Evolutionary conservation across 2,888 invertebrate genomes (phyloP).

Genomic region (Aethes cnicana): DNA sequence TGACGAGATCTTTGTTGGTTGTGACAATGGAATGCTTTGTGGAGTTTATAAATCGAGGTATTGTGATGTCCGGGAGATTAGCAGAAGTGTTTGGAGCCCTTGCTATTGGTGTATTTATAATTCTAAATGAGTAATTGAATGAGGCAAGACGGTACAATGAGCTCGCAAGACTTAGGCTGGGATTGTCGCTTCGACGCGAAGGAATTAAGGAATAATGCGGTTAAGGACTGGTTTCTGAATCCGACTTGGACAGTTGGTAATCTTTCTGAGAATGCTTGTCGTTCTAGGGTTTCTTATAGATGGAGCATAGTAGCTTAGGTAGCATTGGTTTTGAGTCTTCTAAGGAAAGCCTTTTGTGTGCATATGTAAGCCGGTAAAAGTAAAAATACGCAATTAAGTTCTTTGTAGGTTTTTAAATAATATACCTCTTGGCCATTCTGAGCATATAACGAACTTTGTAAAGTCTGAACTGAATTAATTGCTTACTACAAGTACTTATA

Average conservation of each 20-base stretch:
- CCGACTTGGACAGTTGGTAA: constrained; percentile 28
- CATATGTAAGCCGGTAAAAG: neutral
- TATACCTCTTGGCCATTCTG: too few relatives aligned
- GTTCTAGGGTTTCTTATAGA: constrained; percentile 5
- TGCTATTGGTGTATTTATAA: constrained; percentile 55
- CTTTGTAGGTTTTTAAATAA: too few relatives aligned
- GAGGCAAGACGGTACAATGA: constrained; percentile 54
- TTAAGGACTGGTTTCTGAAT: constrained; percentile 36
- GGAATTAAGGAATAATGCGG: constrained; percentile 54
- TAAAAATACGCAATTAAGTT: neutral
- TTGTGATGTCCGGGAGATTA: constrained; percentile 70
- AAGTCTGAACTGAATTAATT: too few relatives aligned
- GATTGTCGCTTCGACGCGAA: constrained; percentile 56
- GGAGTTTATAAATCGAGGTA: constrained; percentile 59
- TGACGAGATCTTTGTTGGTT: constrained; percentile 79
- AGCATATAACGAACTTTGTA: too few relatives aligned
- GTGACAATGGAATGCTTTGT: constrained; percentile 63
- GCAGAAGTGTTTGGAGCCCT: constrained; percentile 55
- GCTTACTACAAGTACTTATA: too few relatives aligned
- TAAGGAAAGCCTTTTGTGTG: constrained; percentile 3
- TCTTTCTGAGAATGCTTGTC: constrained; percentile 28
- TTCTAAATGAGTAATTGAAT: constrained; percentile 66
- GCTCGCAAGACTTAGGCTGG: constrained; percentile 64
- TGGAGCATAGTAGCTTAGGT: constrained; percentile 1
- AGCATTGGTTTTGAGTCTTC: neutral